Base-by-base conservation (phyloP, 2,888 invertebrate species). In the Volucella inflata region DNA sequence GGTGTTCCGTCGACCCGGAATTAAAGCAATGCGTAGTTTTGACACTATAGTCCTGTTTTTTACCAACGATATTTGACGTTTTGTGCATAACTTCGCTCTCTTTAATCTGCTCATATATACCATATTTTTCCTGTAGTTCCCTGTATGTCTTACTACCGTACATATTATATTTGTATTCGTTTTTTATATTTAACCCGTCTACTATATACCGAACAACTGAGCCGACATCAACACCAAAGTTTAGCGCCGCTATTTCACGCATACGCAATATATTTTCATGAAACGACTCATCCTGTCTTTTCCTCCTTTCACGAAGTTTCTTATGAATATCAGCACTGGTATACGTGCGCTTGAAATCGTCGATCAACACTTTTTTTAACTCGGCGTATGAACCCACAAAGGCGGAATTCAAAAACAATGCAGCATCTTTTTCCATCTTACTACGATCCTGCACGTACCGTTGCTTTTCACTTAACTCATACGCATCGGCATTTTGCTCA, bases 141-240 rank as follows among this genome's bases (percentile, higher is more conserved):
- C 71, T 81, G 59, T 50, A 75, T 14, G 55, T 72, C 67, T 72
- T 76, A 14, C 57, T 38, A 8, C 12, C 38, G 11, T 78, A 76
- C 14, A 87, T 48, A 6, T 38, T 30, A 50, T 76, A 79, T 74
- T 83, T 87, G 38, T 55, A 46, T 50, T 72, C 59, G 38, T 17
- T 76, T 68, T 55, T 82, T 6, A 82, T 75, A 53, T 48, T 53
- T 11, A 82, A 50, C 10, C 87, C 87, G 40, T 87, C 72, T 3
- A 76, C 79, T 11, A 87, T 71, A 21, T 87, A 81, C 0, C 59
- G 71, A 11, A 81, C 70, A 17, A 76, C 62, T 8, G 71, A 76
- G 4, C 38, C 57, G 11, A 62, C 68, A 1, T 84, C 81, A n/a
- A 75, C 16, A 38, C 36, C 17, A n/a, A n/a, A n/a, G 9, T 77